Percentiles rank a stretch among this genome's conserved stretches.
Evolutionary conservation across 2,113 vertebrate species (phyloP).

Genomic region (Larimichthys crocea): DNA sequence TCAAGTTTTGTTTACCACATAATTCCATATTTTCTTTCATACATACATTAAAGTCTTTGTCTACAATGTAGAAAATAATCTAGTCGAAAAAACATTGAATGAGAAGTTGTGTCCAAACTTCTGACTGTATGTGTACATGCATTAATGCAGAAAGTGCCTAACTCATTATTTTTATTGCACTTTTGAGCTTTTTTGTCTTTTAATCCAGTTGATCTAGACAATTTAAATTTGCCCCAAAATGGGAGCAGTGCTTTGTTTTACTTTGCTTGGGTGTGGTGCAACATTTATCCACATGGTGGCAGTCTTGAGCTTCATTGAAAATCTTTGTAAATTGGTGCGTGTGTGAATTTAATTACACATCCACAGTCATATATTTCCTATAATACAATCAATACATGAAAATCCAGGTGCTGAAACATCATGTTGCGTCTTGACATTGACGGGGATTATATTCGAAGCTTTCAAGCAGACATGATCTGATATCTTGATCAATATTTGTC

Average conservation of each 20-base stretch:
- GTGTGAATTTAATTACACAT: conserved; percentile 3
- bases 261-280: not conserved
- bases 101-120: too few species aligned
- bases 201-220: too few species aligned
- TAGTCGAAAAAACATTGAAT: too few species aligned
- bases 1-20: too few species aligned
- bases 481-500: conserved; percentile 70
- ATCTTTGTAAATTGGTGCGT: not conserved
- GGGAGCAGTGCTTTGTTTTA: not conserved
- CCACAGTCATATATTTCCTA: conserved; percentile 2
- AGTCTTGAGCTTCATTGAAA: conserved; percentile 53
- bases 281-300: conserved; percentile 57
- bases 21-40: too few species aligned
- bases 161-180: too few species aligned
- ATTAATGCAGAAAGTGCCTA: too few species aligned
- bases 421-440: conserved; percentile 15
- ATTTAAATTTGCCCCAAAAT: not conserved
- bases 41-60: too few species aligned
- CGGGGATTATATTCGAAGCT: not conserved
- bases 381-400: conserved; percentile 6
- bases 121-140: too few species aligned
- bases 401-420: not conserved
- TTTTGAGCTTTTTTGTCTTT: too few species aligned
- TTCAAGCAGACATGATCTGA: conserved; percentile 40
- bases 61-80: too few species aligned